Evolutionary conservation across 2,888 invertebrate species (phyloP), one percentile per base, ranked within the genome.

Genomic region (Campoplex nolae): DNA sequence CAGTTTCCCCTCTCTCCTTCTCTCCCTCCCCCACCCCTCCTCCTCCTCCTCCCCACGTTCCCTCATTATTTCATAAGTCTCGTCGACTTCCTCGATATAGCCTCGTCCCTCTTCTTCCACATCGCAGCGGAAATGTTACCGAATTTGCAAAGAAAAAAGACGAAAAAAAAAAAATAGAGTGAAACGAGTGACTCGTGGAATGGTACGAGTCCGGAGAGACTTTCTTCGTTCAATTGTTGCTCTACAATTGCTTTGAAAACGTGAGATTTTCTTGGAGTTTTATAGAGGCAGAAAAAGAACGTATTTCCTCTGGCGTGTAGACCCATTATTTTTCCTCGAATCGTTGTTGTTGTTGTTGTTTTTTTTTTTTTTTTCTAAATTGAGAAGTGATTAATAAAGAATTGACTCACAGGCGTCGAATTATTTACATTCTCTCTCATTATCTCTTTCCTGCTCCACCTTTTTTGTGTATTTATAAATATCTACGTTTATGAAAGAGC

Each of bases 141-240:
- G 11, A 58, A 58, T 58, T 28, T 2, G 3, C 58, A 3, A 58
- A 28, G 28, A 58, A 58, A 8, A 58, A 58, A 28, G 3, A 9
- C 56, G 28, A 28, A 23, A 58, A 9, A 28, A 9, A 28, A 11
- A 28, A 28, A 58, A 28, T 58, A 28, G 18, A 58, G 58, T 58
- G 28, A 28, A 58, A 58, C 28, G 11, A 58, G 28, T 58, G n/a
- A 8, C 23, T 58, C 13, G 58, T 58, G 11, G 8, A 28, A 23
- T 56, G n/a, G 1, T 7, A 54, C 1, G 13, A 74, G 38, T 28
- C 35, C n/a, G 13, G 38, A 38, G 48, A 70, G 13, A 78, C 82
- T 85, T 85, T 85, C 82, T 67, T 76, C 65, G 77, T n/a, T 16
- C 77, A 48, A 81, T 85, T 85, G 77, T 68, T 56, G 67, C 76